Percentiles rank a stretch among this genome's conserved stretches.
phyloP scores from a whole-genome alignment of 2,113 vertebrate genomes.

The Bubo scandiacus region DNA sequence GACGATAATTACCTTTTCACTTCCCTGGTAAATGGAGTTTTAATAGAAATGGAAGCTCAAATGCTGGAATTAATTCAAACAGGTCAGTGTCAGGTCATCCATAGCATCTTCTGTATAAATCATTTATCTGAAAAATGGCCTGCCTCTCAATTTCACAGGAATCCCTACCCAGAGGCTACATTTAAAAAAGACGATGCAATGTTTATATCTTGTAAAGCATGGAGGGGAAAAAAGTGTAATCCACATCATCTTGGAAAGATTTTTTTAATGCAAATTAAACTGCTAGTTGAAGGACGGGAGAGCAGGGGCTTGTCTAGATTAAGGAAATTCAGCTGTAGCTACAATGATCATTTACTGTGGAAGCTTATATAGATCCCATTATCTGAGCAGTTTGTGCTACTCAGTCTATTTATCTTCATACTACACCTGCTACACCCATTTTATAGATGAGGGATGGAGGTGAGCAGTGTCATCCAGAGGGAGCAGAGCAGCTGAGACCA shows the following conservation, averaged over 20 bases:
- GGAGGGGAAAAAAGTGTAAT: neutral
- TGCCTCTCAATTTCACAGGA: conserved; percentile 11
- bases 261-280: conserved; percentile 18
- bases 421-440: conserved; percentile 10
- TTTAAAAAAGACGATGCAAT: neutral
- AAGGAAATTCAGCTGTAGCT: conserved; percentile 39
- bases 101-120: conserved; percentile 57
- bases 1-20: conserved; percentile 78
- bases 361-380: conserved; percentile 32
- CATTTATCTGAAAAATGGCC: conserved; percentile 54
- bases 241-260: neutral
- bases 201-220: conserved; percentile 46
- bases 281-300: conserved; percentile 23
- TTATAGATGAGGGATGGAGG: neutral
- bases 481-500: neutral
- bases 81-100: conserved; percentile 63
- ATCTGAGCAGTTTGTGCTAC: conserved; percentile 24
- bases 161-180: neutral
- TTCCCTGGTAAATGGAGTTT: conserved; percentile 78
- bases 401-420: conserved; percentile 32
- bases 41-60: conserved; percentile 74
- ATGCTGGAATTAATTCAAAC: conserved; percentile 68
- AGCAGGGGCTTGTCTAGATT: conserved; percentile 29
- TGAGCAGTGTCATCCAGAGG: neutral
- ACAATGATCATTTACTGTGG: neutral